Evolutionary conservation across 2,797 vertebrate species (phyloP).

Genomic region (Gadopsis marmoratus): DNA sequence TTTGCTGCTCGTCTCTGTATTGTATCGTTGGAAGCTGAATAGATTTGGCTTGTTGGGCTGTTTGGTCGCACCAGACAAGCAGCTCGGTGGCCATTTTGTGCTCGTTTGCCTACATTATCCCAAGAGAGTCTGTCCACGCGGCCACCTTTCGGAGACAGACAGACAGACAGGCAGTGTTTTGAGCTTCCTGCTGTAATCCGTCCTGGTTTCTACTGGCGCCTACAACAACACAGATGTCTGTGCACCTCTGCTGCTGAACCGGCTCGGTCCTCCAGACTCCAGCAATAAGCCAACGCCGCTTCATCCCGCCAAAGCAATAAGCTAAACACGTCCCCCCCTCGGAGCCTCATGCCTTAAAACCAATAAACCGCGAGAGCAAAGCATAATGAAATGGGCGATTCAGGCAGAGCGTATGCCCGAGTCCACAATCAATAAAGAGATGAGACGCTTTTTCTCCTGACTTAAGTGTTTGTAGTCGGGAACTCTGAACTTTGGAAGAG

Average conservation of each 20-base stretch:
- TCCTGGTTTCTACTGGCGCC: conserved; percentile 20
- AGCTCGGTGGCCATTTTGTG: too few relatives aligned
- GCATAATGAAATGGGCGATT: conserved; percentile 69
- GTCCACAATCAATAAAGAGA: conserved; percentile 60
- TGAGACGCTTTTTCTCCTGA: conserved; percentile 28
- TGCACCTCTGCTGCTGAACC: conserved; percentile 11
- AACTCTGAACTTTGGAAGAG: conserved; percentile 33
- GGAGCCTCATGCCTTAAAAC: conserved; percentile 57
- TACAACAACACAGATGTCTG: conserved; percentile 8
- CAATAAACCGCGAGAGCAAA: conserved; percentile 62
- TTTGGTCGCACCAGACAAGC: not conserved
- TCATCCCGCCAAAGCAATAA: conserved; percentile 57
- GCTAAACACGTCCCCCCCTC: conserved; percentile 53
- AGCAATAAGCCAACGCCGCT: conserved; percentile 48
- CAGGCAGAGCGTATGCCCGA: conserved; percentile 45
- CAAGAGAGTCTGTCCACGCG: not conserved
- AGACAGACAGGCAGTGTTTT: not conserved
- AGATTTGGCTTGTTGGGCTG: not conserved
- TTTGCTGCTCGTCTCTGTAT: not conserved
- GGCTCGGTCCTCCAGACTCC: conserved; percentile 38
- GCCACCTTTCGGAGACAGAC: too few relatives aligned
- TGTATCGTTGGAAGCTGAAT: not conserved
- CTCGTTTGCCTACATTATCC: not conserved
- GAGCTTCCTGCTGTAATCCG: not conserved
- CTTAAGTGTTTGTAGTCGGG: conserved; percentile 33